Percentiles rank a stretch among this genome's conserved stretches.
phyloP scores from a whole-genome alignment of 1,140 invertebrate genomes.

The Atta cephalotes region DNA sequence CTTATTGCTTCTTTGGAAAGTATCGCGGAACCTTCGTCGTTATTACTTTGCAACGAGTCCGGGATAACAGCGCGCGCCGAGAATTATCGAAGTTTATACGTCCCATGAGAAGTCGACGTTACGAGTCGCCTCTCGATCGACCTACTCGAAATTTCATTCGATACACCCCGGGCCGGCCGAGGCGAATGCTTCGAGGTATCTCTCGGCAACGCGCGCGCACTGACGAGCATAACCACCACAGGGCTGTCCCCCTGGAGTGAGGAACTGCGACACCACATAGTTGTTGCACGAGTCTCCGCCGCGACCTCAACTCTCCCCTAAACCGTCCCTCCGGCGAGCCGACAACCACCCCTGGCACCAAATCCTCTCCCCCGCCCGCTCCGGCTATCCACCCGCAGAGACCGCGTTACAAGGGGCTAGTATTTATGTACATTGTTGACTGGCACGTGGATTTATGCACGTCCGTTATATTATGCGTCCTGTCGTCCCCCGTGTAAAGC shows the following conservation, averaged over 20 bases:
- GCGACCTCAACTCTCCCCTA: slow-evolving; percentile 64
- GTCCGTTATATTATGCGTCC: slow-evolving; percentile 86
- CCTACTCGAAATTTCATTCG: slow-evolving; percentile 72
- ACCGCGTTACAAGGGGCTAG: slow-evolving; percentile 82
- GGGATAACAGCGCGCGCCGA: slow-evolving; percentile 24
- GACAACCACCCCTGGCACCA: slow-evolving; percentile 38
- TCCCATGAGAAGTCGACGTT: slow-evolving; percentile 51
- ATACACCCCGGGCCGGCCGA: slow-evolving; percentile 10
- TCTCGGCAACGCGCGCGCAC: slow-evolving; percentile 62
- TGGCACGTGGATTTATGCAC: slow-evolving; percentile 86
- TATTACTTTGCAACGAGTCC: slow-evolving; percentile 56
- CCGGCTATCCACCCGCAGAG: slow-evolving; percentile 71
- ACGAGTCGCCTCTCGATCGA: slow-evolving; percentile 53
- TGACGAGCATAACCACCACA: slow-evolving; percentile 83
- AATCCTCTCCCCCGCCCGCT: slow-evolving; percentile 37
- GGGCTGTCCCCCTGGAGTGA: slow-evolving; percentile 81
- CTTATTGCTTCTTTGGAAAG: slow-evolving; percentile 69
- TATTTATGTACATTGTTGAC: slow-evolving; percentile 87
- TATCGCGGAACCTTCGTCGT: slow-evolving; percentile 50
- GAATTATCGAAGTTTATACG: slow-evolving; percentile 64
- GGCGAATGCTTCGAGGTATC: slow-evolving; percentile 26
- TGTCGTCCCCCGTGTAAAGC: slow-evolving; percentile 82
- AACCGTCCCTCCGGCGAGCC: slow-evolving; percentile 48
- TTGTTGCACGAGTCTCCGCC: slow-evolving; percentile 73
- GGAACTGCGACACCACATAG: slow-evolving; percentile 81